Evolutionary conservation across 2,113 vertebrate genomes (phyloP).

Genomic region (Myanophis thanlyinensis): DNA sequence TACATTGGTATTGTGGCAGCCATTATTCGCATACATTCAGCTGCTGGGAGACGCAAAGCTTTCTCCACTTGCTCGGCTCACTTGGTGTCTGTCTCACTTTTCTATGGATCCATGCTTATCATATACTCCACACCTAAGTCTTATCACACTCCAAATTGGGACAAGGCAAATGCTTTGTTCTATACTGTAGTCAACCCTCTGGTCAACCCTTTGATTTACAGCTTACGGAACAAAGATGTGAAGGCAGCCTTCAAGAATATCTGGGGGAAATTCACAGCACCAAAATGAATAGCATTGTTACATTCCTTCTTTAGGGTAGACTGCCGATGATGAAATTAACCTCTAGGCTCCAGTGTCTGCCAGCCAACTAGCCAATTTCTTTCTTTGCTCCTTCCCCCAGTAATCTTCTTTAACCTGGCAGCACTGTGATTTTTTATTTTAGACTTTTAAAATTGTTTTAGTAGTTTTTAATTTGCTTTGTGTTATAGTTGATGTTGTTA

Average conservation of each 20-base stretch:
- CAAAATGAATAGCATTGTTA: background rate
- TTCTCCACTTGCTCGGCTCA: conserved; percentile 56
- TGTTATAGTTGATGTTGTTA: too few relatives aligned
- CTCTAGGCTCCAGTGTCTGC: background rate
- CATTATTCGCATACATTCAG: conserved; percentile 28
- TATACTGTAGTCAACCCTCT: conserved; percentile 54
- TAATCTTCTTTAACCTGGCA: too few relatives aligned
- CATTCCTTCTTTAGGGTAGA: background rate
- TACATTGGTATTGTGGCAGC: conserved; percentile 45
- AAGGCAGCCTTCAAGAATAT: conserved; percentile 37
- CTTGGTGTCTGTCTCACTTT: conserved; percentile 23
- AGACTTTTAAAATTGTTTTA: too few relatives aligned
- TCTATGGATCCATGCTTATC: conserved; percentile 43
- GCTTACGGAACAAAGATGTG: conserved; percentile 49
- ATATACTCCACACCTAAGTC: conserved; percentile 43
- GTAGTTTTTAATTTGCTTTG: too few relatives aligned
- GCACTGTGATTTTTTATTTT: too few relatives aligned
- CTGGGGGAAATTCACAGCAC: accelerated
- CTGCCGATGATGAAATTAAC: background rate
- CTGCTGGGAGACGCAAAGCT: conserved; percentile 38
- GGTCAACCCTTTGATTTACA: conserved; percentile 51
- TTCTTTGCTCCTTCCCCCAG: too few relatives aligned
- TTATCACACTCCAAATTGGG: conserved; percentile 45
- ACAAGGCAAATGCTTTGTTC: conserved; percentile 54
- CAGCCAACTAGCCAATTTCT: too few relatives aligned